Evolutionary conservation across 2,888 invertebrate genomes (phyloP).

Genomic region (Eutolmus rufibarbis): DNA sequence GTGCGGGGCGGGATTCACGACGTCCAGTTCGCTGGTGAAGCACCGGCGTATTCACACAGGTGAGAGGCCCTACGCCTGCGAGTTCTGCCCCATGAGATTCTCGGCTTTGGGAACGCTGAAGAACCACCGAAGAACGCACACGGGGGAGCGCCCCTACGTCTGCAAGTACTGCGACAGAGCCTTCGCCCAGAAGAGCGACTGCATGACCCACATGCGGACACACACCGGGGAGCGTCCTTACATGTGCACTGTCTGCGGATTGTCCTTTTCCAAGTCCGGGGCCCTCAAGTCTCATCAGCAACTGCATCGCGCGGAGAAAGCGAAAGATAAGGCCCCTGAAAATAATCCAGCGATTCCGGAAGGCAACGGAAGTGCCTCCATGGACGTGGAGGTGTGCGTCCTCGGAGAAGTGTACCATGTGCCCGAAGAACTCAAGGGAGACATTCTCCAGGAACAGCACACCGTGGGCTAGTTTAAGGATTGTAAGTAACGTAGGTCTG

Average conservation of each 20-base stretch:
- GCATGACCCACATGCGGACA: slow-evolving; percentile 67
- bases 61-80: slow-evolving; percentile 68
- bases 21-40: slow-evolving; percentile 68
- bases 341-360: not conserved
- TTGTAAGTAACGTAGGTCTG: not conserved
- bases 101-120: slow-evolving; percentile 68
- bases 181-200: slow-evolving; percentile 68
- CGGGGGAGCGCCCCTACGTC: slow-evolving; percentile 67
- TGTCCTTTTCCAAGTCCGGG: slow-evolving; percentile 65
- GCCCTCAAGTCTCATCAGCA: slow-evolving; percentile 66
- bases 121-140: slow-evolving; percentile 68
- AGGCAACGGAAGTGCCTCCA: not conserved
- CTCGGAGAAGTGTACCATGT: not conserved
- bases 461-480: not conserved
- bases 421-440: not conserved
- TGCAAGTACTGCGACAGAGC: slow-evolving; percentile 67
- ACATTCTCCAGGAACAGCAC: not conserved
- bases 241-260: slow-evolving; percentile 62
- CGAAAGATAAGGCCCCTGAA: not conserved
- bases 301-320: slow-evolving; percentile 55
- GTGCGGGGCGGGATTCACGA: slow-evolving; percentile 68
- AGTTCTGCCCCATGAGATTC: slow-evolving; percentile 67
- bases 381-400: not conserved
- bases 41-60: slow-evolving; percentile 69
- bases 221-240: slow-evolving; percentile 63